A percentile compares a stretch with the other conserved stretches of the same genome.
phyloP scores from a whole-genome alignment of 1,140 invertebrate genomes.

The Alviniconcha marisindica region DNA sequence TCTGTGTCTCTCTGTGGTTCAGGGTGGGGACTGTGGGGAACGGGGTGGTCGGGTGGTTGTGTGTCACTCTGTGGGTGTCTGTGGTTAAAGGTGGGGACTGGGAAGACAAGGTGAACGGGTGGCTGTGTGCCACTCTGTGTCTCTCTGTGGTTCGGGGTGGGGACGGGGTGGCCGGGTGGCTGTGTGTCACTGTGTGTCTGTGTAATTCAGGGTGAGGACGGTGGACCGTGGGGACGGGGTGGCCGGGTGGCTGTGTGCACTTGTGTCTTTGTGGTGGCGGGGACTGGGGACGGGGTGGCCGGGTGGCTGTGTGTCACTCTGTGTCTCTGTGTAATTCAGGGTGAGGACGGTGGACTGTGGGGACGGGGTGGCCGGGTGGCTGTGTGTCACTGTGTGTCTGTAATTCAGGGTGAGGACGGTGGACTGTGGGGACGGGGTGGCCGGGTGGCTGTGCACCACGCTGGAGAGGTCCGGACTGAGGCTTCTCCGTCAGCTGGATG shows the following conservation, averaged over 20 bases:
- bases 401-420: slow-evolving; percentile 81
- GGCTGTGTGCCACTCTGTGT: background rate
- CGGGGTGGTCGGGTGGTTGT: background rate
- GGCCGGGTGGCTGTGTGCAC: slow-evolving; percentile 66
- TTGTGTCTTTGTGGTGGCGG: too few species aligned
- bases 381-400: background rate
- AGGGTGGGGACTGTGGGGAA: slow-evolving; percentile 56
- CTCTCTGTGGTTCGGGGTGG: background rate
- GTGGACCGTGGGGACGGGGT: slow-evolving; percentile 86
- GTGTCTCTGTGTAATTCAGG: slow-evolving; percentile 43
- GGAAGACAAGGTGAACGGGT: too few species aligned
- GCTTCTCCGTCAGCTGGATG: slow-evolving; percentile 60
- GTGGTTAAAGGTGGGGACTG: too few species aligned
- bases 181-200: background rate
- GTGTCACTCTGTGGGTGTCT: background rate
- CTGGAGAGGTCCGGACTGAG: slow-evolving; percentile 63
- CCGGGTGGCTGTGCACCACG: slow-evolving; percentile 66
- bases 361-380: background rate
- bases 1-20: slow-evolving; percentile 80
- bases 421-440: slow-evolving; percentile 86
- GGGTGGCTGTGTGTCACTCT: background rate
- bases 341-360: slow-evolving; percentile 83
- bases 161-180: background rate
- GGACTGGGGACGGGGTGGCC: background rate
- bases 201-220: slow-evolving; percentile 80